A percentile compares a stretch with the other conserved stretches of the same genome.
These are phyloP conservation scores for Phyllotreta cruciferae DNA, from an alignment of 2,888 invertebrate species.

Conservation along the genomic window DNA sequence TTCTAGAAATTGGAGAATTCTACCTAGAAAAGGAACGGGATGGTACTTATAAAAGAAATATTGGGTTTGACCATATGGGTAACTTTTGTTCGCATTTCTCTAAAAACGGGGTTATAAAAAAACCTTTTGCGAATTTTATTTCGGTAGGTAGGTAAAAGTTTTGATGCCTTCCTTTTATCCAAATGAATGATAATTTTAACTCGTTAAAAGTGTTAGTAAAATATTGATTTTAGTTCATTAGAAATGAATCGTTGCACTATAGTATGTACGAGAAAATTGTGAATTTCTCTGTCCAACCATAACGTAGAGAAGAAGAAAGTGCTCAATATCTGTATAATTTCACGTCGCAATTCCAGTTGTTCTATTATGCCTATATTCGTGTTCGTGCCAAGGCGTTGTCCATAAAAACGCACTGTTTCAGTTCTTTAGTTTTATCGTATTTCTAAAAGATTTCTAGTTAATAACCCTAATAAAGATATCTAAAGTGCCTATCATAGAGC, in stretches of 20 bases:
- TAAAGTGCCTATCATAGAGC: constrained; percentile 11
- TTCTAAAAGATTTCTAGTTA: constrained; percentile 25
- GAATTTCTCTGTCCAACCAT: constrained; percentile 4
- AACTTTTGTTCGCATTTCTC: too few relatives aligned
- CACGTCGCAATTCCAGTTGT: constrained; percentile 21
- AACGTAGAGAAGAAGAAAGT: constrained; percentile 22
- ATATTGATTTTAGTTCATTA: not conserved
- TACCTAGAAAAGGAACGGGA: too few relatives aligned
- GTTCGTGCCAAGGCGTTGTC: constrained; percentile 19
- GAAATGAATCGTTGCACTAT: constrained; percentile 1
- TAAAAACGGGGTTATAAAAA: too few relatives aligned
- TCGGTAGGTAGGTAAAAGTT: too few relatives aligned
- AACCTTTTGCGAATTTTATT: too few relatives aligned
- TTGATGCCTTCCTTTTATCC: too few relatives aligned
- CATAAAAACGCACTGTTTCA: constrained; percentile 18
- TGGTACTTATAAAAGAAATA: too few relatives aligned
- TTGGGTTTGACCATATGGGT: too few relatives aligned
- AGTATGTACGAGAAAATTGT: not conserved
- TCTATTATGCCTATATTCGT: constrained; percentile 31
- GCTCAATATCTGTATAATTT: constrained; percentile 24
- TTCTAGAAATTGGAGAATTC: too few relatives aligned
- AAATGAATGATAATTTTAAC: too few relatives aligned
- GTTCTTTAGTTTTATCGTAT: constrained; percentile 15
- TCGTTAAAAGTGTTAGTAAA: too few relatives aligned
- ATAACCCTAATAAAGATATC: constrained; percentile 24